Evolutionary conservation across 2,888 invertebrate species (phyloP), one percentile per base, ranked within the genome.

Genomic region (Ormyrus nitidulus): DNA sequence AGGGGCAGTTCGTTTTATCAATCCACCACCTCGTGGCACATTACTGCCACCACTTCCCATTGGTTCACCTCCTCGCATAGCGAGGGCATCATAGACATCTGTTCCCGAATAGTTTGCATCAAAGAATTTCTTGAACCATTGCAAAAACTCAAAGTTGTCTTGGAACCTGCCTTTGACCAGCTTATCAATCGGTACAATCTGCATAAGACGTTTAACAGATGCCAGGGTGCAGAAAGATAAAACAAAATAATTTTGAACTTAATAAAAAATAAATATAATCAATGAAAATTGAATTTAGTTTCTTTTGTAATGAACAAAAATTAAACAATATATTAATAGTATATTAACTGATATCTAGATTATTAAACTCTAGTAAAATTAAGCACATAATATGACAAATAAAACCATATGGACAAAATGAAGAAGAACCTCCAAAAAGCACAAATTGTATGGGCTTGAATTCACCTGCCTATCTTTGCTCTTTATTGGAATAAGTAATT

Each of bases 91-190:
- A 92, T 99, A 99, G 68, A 86, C 85, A 84, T 97, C 97, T 89
- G 94, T 93, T 90, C 98, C 98, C 91, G 96, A 95, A 93, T 98
- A 98, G 94, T 99, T 99, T 88, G 98, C 98, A 92, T 99, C 99
- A 93, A 98, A 99, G 93, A 99, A 99, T 92, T 98, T 98, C 94
- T 99, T 99, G 94, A 99, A 99, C 99, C 99, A 99, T 93, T 99
- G 99, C 88, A 99, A 95, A 93, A 99, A 99, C 92, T 99, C 99
- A 94, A 99, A 99, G 93, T 99, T 99, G 94, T 99, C 99, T 94
- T 99, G 99, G 93, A 99, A 99, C 88, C 98, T 95, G 91, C 97
- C 98, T 93, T 98, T 99, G 91, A 98, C 97, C 93, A 99, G 94
- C 92, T 93, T 95, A 93, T 98, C 97, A 91, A 98, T 96, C 86